A percentile compares a stretch with the other conserved stretches of the same genome.
Evolutionary conservation across 2,797 vertebrate genomes (phyloP).

Genomic region (Paramormyrops hopkinsi): DNA sequence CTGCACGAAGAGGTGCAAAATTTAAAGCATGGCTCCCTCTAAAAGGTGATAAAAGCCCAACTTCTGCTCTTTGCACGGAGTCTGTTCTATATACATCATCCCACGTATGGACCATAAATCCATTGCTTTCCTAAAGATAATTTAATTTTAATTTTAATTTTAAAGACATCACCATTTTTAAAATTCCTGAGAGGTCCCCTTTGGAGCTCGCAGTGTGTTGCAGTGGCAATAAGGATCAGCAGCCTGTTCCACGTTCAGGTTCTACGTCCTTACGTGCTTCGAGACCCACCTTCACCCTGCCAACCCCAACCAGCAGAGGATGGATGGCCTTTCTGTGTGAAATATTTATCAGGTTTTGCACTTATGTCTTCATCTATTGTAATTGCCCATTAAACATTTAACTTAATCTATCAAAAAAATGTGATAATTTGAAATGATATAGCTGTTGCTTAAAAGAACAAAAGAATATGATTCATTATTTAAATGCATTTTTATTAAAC

Average conservation of each 20-base stretch:
- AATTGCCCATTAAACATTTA: background rate
- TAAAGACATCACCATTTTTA: background rate
- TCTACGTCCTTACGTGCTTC: background rate
- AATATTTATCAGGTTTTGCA: background rate
- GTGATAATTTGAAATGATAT: background rate
- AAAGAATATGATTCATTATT: background rate
- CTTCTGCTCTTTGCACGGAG: background rate
- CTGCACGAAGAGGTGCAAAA: background rate
- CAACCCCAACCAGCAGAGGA: background rate
- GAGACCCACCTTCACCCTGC: background rate
- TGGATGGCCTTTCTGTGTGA: background rate
- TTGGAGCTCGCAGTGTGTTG: background rate
- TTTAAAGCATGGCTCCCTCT: background rate
- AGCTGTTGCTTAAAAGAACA: background rate
- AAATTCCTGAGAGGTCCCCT: background rate
- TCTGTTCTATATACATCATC: background rate
- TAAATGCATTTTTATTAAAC: background rate
- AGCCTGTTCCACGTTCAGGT: background rate
- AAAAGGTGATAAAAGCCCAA: background rate
- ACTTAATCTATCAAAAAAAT: background rate
- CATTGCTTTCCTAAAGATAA: background rate
- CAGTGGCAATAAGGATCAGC: background rate
- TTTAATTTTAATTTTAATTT: no score
- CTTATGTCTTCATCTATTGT: background rate
- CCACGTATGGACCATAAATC: background rate